Conservation (phyloP, 2,113 vertebrate genomes). For the Oryzias woworae region DNA sequence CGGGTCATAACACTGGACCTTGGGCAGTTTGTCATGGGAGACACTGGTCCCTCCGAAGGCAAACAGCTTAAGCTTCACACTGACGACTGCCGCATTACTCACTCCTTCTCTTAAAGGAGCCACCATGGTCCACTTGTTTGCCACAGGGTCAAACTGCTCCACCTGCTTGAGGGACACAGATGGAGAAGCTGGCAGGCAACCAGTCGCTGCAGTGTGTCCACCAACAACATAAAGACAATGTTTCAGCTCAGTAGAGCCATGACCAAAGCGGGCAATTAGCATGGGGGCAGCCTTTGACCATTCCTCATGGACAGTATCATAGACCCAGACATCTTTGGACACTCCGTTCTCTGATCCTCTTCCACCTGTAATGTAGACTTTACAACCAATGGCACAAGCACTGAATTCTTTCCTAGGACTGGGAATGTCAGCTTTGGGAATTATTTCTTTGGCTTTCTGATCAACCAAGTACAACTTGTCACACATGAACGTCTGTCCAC, state of each 20-base stretch:
- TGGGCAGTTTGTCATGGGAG: slow-evolving; percentile 82
- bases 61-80: slow-evolving; percentile 83
- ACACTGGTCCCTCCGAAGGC: slow-evolving; percentile 85
- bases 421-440: slow-evolving; percentile 83
- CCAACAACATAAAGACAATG: slow-evolving; percentile 84
- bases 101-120: slow-evolving; percentile 84
- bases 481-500: slow-evolving; percentile 85
- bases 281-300: slow-evolving; percentile 85
- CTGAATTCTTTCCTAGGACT: slow-evolving; percentile 87
- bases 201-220: slow-evolving; percentile 82
- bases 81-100: slow-evolving; percentile 85
- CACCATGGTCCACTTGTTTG: slow-evolving; percentile 86
- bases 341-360: slow-evolving; percentile 84
- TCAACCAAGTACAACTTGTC: slow-evolving; percentile 85
- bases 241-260: slow-evolving; percentile 83
- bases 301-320: slow-evolving; percentile 83
- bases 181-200: slow-evolving; percentile 82
- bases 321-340: slow-evolving; percentile 86
- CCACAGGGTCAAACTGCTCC: slow-evolving; percentile 83
- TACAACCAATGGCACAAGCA: slow-evolving; percentile 84
- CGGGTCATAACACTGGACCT: slow-evolving; percentile 85
- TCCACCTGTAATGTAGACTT: slow-evolving; percentile 85
- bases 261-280: slow-evolving; percentile 85
- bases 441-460: slow-evolving; percentile 84
- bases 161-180: slow-evolving; percentile 86